Evolutionary conservation across 2,113 vertebrate genomes (phyloP).

Genomic region (Pithys albifrons): DNA sequence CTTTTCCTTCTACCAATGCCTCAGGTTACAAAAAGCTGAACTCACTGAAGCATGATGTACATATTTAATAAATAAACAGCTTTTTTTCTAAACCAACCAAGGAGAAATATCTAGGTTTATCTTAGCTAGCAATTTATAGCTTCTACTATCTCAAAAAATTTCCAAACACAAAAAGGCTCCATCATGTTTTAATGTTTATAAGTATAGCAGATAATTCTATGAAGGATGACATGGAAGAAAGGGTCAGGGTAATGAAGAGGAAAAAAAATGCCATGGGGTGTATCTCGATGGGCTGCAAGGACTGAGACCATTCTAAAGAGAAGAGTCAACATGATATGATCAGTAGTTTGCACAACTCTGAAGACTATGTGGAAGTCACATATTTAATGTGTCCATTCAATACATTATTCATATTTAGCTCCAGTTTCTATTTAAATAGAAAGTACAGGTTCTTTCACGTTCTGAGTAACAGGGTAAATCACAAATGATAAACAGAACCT

Average conservation of each 20-base stretch:
- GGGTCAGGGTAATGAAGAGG: background rate
- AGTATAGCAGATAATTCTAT: background rate
- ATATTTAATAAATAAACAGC: background rate
- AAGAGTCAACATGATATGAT: background rate
- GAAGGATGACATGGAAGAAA: background rate
- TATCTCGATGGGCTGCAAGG: background rate
- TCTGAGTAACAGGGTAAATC: background rate
- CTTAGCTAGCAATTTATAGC: background rate
- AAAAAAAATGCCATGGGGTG: background rate
- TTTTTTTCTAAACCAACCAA: background rate
- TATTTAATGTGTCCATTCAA: background rate
- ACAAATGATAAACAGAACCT: background rate
- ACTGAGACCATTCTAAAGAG: background rate
- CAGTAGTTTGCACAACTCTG: background rate
- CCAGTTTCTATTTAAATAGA: background rate
- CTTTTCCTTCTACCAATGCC: background rate
- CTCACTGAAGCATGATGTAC: background rate
- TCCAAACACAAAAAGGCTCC: background rate
- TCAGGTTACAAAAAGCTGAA: background rate
- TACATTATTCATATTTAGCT: background rate
- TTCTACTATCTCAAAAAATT: background rate
- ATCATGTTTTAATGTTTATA: background rate
- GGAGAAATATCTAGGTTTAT: background rate
- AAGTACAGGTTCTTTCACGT: background rate
- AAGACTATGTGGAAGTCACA: background rate